Conservation (phyloP, 92 coral and sea anemone species). For the Bergia puertoricense region DNA sequence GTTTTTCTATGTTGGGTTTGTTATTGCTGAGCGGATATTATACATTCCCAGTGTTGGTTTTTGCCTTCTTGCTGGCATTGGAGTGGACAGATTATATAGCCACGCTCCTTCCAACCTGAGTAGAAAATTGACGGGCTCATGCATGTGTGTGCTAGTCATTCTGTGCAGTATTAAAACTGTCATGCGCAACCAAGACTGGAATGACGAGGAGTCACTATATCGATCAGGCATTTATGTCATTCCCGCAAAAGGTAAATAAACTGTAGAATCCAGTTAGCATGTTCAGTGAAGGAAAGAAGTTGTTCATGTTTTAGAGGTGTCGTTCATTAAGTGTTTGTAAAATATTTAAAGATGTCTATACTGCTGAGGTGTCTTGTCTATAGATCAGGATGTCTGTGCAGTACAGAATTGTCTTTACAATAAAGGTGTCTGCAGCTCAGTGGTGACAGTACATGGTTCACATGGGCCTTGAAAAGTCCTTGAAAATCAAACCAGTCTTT, state of each 20-base stretch:
- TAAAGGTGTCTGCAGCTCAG: too few species aligned
- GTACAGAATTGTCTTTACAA: too few species aligned
- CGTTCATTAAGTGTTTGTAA: not conserved
- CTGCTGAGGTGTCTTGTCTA: too few species aligned
- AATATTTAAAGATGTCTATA: too few species aligned
- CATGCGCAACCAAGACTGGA: conserved; percentile 87
- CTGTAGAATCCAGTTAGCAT: not conserved
- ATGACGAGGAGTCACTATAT: conserved; percentile 83
- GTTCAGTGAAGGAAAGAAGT: not conserved
- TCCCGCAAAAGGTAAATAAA: conserved; percentile 78
- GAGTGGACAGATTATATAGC: conserved; percentile 69
- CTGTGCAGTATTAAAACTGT: conserved; percentile 68
- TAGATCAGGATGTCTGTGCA: too few species aligned
- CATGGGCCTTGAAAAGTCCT: too few species aligned
- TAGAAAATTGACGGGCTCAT: conserved; percentile 43
- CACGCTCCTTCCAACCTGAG: conserved; percentile 40
- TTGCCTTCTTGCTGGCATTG: conserved; percentile 80
- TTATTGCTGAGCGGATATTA: conserved; percentile 92
- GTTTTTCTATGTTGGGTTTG: conserved; percentile 98
- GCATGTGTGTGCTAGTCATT: conserved; percentile 55
- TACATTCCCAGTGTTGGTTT: conserved; percentile 97
- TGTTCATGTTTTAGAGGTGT: not conserved
- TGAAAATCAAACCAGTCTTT: too few species aligned
- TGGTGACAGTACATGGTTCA: too few species aligned
- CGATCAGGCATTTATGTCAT: conserved; percentile 91